phyloP scores from a whole-genome alignment of 2,797 vertebrate species.

The Garrulus glandarius region DNA sequence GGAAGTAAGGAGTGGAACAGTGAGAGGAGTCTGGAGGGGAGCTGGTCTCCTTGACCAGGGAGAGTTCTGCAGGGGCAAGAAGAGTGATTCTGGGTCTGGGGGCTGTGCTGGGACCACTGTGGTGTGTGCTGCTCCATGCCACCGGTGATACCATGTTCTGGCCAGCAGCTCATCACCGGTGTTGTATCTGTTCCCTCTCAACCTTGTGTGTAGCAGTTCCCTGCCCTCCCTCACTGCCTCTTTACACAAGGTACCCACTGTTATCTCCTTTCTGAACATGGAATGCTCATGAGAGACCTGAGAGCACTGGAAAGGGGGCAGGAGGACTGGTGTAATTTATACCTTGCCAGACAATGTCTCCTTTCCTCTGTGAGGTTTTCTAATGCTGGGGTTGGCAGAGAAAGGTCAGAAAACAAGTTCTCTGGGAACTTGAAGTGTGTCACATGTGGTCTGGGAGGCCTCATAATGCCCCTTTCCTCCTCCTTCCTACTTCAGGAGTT shows the following conservation, averaged over 20 bases:
- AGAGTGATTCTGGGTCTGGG: background rate
- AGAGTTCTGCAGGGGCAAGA: background rate
- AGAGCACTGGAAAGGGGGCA: background rate
- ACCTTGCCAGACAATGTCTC: background rate
- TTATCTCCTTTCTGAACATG: background rate
- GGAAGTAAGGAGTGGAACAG: background rate
- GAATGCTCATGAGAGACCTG: background rate
- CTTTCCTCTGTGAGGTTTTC: background rate
- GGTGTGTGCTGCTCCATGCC: background rate
- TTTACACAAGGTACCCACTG: background rate
- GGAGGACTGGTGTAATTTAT: background rate
- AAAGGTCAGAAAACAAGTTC: background rate
- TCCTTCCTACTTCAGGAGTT: slow-evolving; percentile 61
- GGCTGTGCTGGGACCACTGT: background rate
- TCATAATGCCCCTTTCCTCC: background rate
- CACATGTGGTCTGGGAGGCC: background rate
- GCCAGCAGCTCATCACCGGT: accelerated
- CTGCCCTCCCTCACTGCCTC: background rate
- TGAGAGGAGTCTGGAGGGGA: background rate
- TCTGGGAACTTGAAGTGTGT: background rate
- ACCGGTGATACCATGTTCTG: accelerated
- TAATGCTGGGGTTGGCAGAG: background rate
- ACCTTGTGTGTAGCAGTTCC: background rate
- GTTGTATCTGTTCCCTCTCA: background rate
- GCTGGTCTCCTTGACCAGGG: background rate